Evolutionary conservation across 2,113 vertebrate species (phyloP).

Genomic region (Carollia perspicillata): DNA sequence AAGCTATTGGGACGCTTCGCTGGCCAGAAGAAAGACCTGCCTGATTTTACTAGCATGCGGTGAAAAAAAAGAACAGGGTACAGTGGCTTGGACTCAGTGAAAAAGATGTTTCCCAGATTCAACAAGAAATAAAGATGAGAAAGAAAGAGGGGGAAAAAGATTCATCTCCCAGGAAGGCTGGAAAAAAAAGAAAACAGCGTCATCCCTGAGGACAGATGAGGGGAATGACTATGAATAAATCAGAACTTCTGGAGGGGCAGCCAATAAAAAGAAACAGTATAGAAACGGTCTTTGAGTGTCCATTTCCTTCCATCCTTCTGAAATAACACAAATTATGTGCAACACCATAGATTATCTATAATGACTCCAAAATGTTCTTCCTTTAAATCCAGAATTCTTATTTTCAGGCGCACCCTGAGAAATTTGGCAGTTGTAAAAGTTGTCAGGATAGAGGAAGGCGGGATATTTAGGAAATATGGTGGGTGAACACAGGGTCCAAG

Average conservation of each 20-base stretch:
- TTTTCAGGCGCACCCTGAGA: neutral
- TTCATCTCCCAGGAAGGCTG: constrained; percentile 49
- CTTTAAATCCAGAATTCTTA: constrained; percentile 44
- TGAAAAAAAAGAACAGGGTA: neutral
- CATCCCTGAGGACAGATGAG: constrained; percentile 28
- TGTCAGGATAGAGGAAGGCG: neutral
- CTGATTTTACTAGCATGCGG: neutral
- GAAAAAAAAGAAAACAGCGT: constrained; percentile 25
- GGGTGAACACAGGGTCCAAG: neutral
- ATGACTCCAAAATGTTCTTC: neutral
- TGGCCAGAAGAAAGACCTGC: neutral
- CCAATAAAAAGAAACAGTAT: constrained; percentile 50
- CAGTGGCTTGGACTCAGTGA: neutral
- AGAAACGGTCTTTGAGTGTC: neutral
- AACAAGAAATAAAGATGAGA: constrained; percentile 29
- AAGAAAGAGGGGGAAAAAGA: neutral
- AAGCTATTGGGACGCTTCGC: neutral
- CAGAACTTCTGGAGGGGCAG: neutral
- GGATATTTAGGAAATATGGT: neutral
- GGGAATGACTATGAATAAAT: constrained; percentile 38
- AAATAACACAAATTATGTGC: constrained; percentile 37
- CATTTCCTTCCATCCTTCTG: constrained; percentile 19
- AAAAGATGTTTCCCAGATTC: constrained; percentile 23
- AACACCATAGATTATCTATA: neutral
- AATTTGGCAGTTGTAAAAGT: neutral